Evolutionary conservation across 2,888 invertebrate species (phyloP).

Genomic region (Abscondita cerata): DNA sequence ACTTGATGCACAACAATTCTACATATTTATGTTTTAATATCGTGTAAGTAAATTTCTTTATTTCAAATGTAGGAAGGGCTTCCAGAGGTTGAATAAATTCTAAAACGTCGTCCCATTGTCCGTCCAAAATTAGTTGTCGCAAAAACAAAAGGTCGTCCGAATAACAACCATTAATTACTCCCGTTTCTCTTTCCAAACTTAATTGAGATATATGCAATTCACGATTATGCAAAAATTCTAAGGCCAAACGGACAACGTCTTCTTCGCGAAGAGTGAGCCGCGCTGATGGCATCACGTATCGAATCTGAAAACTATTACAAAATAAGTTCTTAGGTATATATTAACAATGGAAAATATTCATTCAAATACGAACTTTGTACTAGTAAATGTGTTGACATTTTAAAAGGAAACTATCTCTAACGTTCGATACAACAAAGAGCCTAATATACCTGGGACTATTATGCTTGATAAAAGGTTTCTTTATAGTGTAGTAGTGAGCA

Average conservation of each 20-base stretch:
- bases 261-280: slow-evolving; percentile 86
- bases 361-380: too few relatives aligned
- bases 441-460: too few relatives aligned
- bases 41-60: slow-evolving; percentile 83
- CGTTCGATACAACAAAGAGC: too few relatives aligned
- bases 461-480: too few relatives aligned
- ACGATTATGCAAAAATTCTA: slow-evolving; percentile 88
- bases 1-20: slow-evolving; percentile 91
- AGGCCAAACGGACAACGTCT: slow-evolving; percentile 83
- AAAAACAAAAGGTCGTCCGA: slow-evolving; percentile 95
- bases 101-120: slow-evolving; percentile 97
- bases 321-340: too few relatives aligned
- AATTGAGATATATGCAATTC: slow-evolving; percentile 92
- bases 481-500: too few relatives aligned
- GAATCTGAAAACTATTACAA: slow-evolving; percentile 59
- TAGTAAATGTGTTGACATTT: too few relatives aligned
- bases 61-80: slow-evolving; percentile 81
- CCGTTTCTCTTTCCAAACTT: slow-evolving; percentile 92
- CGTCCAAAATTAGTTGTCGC: slow-evolving; percentile 93
- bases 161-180: slow-evolving; percentile 91
- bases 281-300: slow-evolving; percentile 79
- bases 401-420: too few relatives aligned
- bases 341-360: too few relatives aligned
- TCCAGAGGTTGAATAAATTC: slow-evolving; percentile 95
- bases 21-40: slow-evolving; percentile 93